A percentile compares a stretch with the other conserved stretches of the same genome.
Conservation (phyloP, 2,113 vertebrate genomes). For the Anser cygnoides region DNA sequence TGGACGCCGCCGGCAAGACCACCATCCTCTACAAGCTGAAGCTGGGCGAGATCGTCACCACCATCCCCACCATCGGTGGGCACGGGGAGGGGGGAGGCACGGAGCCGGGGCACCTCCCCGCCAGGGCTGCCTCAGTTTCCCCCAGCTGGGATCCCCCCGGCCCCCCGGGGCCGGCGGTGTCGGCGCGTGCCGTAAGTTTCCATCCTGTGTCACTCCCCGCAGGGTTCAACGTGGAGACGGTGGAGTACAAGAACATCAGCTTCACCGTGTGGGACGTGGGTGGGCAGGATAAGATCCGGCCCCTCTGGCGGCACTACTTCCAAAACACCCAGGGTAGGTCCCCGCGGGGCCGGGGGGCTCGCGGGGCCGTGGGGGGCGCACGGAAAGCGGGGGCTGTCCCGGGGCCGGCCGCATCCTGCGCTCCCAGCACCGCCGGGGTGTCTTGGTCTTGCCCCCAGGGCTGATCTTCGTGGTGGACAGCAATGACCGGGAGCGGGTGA, state of each 20-base stretch:
- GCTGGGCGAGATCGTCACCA: slow-evolving; percentile 95
- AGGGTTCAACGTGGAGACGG: slow-evolving; percentile 98
- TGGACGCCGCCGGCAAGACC: slow-evolving; percentile 96
- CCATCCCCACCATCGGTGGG: slow-evolving; percentile 93
- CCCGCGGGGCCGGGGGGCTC: accelerated
- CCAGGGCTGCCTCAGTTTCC: not conserved
- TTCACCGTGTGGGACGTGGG: slow-evolving; percentile 99
- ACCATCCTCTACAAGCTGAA: slow-evolving; percentile 98
- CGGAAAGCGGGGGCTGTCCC: accelerated
- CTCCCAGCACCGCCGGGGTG: not conserved
- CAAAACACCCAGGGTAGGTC: slow-evolving; percentile 96
- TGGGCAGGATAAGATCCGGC: slow-evolving; percentile 98
- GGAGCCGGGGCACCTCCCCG: accelerated
- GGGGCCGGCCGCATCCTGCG: not conserved
- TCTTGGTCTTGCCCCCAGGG: slow-evolving; percentile 70
- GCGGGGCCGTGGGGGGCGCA: no score
- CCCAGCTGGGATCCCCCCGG: not conserved
- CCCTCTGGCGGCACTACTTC: slow-evolving; percentile 98
- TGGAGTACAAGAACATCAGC: slow-evolving; percentile 99
- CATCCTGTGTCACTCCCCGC: not conserved
- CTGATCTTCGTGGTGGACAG: slow-evolving; percentile 98
- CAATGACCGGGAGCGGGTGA: slow-evolving; percentile 95
- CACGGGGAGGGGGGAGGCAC: not conserved
- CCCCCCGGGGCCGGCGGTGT: no score
- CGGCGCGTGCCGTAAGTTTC: slow-evolving; percentile 13